Conservation (phyloP, 1,140 invertebrate genomes). For the Pseudobourletiella spinata region DNA sequence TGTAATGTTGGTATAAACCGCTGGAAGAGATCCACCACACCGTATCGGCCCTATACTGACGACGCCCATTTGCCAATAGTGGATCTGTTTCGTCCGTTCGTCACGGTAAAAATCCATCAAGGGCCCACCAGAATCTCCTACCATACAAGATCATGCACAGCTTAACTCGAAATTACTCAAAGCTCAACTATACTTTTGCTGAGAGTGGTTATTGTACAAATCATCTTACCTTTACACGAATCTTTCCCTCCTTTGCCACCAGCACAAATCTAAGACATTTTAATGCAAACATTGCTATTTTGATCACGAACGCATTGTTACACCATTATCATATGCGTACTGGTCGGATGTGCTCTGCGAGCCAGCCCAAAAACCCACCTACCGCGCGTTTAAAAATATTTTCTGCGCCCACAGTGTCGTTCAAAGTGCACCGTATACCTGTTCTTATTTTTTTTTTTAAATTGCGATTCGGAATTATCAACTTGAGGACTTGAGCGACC, state of each 20-base stretch:
- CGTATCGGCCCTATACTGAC: not conserved
- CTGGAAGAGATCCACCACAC: not conserved
- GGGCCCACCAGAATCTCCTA: not conserved
- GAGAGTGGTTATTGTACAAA: not conserved
- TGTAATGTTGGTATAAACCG: not conserved
- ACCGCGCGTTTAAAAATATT: too few species aligned
- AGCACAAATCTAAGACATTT: not conserved
- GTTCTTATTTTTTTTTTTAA: too few species aligned
- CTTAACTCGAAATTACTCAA: not conserved
- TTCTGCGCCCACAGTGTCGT: too few species aligned
- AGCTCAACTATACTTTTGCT: not conserved
- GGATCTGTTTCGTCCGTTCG: too few species aligned
- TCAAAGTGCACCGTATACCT: too few species aligned
- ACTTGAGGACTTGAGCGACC: too few species aligned
- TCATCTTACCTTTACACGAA: not conserved
- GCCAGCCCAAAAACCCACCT: too few species aligned
- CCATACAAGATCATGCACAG: not conserved
- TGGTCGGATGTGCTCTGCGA: too few species aligned
- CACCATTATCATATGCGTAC: too few species aligned
- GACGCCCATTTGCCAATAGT: not conserved
- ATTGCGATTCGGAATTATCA: too few species aligned
- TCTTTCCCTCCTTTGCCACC: not conserved
- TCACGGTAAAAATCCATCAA: not conserved
- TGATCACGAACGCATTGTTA: too few species aligned
- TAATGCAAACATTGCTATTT: too few species aligned